A percentile compares a stretch with the other conserved stretches of the same genome.
Conservation (phyloP, 2,797 vertebrate species). For the Potorous gilbertii region DNA sequence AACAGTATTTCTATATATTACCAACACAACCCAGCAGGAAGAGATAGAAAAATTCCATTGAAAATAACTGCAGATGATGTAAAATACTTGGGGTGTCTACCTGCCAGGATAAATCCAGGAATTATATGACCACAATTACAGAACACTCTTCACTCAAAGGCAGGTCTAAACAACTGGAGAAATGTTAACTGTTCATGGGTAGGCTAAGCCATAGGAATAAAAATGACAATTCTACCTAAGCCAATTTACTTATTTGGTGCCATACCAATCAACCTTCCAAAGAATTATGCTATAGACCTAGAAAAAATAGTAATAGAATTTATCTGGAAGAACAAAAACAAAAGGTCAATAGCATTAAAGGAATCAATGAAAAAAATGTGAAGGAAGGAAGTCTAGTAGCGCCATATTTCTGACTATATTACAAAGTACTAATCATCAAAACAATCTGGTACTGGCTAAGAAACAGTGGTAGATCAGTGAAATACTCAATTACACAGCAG, state of each 20-base stretch:
- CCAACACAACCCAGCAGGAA: background rate
- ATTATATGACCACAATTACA: background rate
- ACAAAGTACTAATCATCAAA: too few species aligned
- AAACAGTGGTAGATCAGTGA: background rate
- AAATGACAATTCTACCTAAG: background rate
- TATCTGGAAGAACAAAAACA: too few species aligned
- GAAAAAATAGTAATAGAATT: too few species aligned
- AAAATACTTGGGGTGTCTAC: background rate
- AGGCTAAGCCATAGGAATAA: background rate
- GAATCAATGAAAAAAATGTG: background rate
- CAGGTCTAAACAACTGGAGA: background rate
- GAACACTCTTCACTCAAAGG: background rate
- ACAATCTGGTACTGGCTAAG: too few species aligned
- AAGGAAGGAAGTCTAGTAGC: too few species aligned
- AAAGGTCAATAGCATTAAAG: background rate
- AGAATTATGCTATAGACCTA: too few species aligned
- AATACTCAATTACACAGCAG: background rate
- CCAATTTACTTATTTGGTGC: background rate
- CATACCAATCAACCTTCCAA: background rate
- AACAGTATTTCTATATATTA: too few species aligned
- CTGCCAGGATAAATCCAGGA: background rate
- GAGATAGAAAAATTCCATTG: background rate
- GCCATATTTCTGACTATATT: too few species aligned
- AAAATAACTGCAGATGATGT: background rate
- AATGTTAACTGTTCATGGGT: background rate